Evolutionary conservation across 2,797 vertebrate species (phyloP).

Genomic region (Darevskia nairensis): DNA sequence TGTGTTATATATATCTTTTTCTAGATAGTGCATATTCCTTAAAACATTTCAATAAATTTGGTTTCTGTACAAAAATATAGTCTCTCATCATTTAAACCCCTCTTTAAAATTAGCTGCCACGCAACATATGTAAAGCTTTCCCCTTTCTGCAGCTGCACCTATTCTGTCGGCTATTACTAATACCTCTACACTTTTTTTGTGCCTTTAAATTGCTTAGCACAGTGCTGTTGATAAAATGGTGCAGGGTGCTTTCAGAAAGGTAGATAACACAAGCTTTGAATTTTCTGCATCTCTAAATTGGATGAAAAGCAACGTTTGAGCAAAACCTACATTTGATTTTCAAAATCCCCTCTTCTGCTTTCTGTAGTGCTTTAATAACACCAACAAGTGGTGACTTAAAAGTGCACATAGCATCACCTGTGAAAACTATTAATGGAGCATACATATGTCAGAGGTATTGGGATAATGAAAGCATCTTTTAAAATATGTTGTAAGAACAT

Average conservation of each 20-base stretch:
- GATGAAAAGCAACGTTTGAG: not conserved
- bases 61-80: not conserved
- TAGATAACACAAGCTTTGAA: slow-evolving; percentile 4
- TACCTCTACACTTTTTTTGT: not conserved
- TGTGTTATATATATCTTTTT: not conserved
- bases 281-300: not conserved
- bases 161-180: not conserved
- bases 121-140: not conserved
- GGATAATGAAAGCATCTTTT: not conserved
- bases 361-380: not conserved
- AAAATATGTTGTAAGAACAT: not conserved
- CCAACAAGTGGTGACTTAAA: not conserved
- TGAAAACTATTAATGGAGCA: not conserved
- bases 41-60: not conserved
- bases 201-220: not conserved
- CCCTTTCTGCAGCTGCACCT: not conserved
- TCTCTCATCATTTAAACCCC: not conserved
- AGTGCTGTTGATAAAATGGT: not conserved
- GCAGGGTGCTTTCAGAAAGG: not conserved
- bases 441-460: not conserved
- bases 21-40: not conserved
- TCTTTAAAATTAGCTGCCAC: not conserved
- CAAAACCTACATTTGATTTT: not conserved
- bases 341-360: not conserved
- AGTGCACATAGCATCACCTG: not conserved